A percentile compares a stretch with the other conserved stretches of the same genome.
Conservation (phyloP, 2,113 vertebrate genomes). For the Ibidorhyncha struthersii region DNA sequence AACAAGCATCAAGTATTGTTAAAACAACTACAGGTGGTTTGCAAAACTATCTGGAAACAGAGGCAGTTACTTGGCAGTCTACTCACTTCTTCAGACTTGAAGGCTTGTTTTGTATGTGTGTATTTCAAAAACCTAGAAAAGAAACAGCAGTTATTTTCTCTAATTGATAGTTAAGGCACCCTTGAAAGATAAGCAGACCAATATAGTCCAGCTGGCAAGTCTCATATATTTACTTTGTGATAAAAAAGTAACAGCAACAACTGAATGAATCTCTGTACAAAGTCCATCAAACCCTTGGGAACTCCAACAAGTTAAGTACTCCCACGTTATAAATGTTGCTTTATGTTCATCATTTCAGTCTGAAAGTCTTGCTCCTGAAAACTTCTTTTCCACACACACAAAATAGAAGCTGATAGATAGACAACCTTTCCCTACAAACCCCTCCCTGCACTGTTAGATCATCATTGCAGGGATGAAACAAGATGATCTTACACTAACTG, state of each 20-base stretch:
- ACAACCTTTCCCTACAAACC: neutral
- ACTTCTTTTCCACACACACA: neutral
- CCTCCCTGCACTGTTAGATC: neutral
- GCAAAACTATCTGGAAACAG: neutral
- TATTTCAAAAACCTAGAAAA: constrained; percentile 93
- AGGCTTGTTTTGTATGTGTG: constrained; percentile 95
- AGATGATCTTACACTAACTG: neutral
- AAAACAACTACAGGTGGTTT: neutral
- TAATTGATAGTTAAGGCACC: neutral
- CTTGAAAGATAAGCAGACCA: neutral
- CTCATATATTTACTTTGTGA: neutral
- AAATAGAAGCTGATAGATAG: neutral
- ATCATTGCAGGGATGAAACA: neutral
- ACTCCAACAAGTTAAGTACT: neutral
- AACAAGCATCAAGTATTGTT: neutral
- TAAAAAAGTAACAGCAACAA: neutral
- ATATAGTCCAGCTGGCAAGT: neutral
- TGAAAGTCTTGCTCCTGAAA: neutral
- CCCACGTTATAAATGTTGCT: neutral
- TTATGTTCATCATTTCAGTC: neutral
- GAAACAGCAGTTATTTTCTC: constrained; percentile 38
- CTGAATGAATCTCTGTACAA: neutral
- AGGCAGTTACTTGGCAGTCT: neutral
- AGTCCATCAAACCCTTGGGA: neutral
- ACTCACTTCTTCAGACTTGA: constrained; percentile 96